A percentile compares a stretch with the other conserved stretches of the same genome.
Evolutionary conservation across 2,113 vertebrate species (phyloP).

Genomic region (Perca fluviatilis): DNA sequence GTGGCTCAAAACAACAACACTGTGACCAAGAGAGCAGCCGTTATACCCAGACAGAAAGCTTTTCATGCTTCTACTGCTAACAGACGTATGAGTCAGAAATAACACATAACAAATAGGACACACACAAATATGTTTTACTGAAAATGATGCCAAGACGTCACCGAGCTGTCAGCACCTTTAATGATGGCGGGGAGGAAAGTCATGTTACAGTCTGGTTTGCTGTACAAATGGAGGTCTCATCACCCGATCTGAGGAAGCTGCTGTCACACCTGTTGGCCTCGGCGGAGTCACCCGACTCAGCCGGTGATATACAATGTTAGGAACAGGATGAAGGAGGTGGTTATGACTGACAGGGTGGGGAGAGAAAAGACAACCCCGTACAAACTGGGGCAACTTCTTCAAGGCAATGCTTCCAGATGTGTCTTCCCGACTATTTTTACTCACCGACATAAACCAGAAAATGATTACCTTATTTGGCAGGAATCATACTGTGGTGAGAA

Average conservation of each 20-base stretch:
- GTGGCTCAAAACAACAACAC: slow-evolving; percentile 26
- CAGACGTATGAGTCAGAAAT: slow-evolving; percentile 54
- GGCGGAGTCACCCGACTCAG: slow-evolving; percentile 33
- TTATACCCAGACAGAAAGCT: slow-evolving; percentile 42
- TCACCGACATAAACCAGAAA: slow-evolving; percentile 3
- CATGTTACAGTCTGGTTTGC: slow-evolving; percentile 25
- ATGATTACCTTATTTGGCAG: slow-evolving; percentile 24
- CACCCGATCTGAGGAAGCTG: neutral
- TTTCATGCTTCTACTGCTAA: slow-evolving; percentile 30
- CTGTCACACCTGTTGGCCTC: slow-evolving; percentile 17
- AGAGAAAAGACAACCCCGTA: slow-evolving; percentile 18
- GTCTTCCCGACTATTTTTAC: neutral
- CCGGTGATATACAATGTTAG: neutral
- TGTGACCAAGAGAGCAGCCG: slow-evolving; percentile 39
- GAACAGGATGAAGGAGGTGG: slow-evolving; percentile 28
- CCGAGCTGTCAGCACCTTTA: slow-evolving; percentile 55
- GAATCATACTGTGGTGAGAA: slow-evolving; percentile 3
- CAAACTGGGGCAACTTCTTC: neutral
- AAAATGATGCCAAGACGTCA: slow-evolving; percentile 12
- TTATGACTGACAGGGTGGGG: slow-evolving; percentile 17
- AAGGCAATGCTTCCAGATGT: neutral
- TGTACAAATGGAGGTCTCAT: neutral
- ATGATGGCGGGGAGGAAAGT: slow-evolving; percentile 1
- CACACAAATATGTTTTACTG: slow-evolving; percentile 23
- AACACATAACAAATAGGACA: slow-evolving; percentile 16